phyloP scores from a whole-genome alignment of 2,797 vertebrate species.

The Antrozous pallidus region DNA sequence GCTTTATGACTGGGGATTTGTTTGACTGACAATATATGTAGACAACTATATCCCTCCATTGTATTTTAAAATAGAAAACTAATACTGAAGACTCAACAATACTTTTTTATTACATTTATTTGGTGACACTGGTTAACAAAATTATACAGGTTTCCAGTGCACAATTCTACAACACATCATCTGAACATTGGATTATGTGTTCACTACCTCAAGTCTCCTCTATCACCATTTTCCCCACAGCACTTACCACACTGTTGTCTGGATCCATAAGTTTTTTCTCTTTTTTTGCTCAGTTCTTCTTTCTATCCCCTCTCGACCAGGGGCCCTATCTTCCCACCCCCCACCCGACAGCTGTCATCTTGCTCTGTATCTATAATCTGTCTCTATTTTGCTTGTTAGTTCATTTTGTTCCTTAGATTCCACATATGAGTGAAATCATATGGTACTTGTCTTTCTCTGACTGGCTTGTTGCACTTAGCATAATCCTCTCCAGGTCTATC shows the following conservation, averaged over 20 bases:
- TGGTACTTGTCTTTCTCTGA: not conserved
- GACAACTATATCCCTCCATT: not conserved
- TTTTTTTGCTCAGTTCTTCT: not conserved
- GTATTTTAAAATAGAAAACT: conserved; percentile 17
- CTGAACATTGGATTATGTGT: not conserved
- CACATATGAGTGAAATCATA: not conserved
- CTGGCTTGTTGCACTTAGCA: not conserved
- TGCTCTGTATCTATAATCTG: not conserved
- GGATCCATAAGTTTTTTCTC: not conserved
- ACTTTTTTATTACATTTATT: not conserved
- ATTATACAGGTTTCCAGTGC: not conserved
- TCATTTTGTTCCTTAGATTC: not conserved
- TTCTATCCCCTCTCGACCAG: not conserved
- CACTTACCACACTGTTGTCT: not conserved
- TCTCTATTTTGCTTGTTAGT: not conserved
- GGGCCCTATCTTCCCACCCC: fast-evolving
- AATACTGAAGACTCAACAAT: not conserved
- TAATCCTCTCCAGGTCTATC: not conserved
- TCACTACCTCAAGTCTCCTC: not conserved
- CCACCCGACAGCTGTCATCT: not conserved
- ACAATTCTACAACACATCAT: not conserved
- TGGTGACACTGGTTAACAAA: not conserved
- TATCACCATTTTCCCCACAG: not conserved
- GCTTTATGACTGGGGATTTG: not conserved
- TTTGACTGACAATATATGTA: not conserved